Base-by-base conservation (phyloP, 2,888 invertebrate species). In the Macropis europaea region DNA sequence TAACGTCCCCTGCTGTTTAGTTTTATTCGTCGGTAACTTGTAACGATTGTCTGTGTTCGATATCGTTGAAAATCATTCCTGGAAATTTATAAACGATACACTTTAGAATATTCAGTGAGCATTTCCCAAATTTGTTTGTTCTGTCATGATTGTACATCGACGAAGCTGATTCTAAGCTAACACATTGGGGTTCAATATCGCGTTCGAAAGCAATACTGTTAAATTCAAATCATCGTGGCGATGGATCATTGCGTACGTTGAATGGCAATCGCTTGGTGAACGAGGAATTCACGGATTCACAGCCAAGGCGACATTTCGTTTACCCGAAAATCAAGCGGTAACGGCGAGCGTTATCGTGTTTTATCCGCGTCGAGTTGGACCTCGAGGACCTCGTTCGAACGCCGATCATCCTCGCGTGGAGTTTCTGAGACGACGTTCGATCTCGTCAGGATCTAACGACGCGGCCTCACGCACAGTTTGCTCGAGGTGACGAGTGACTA, bases 1-100 rank as follows among this genome's bases (percentile, higher is more conserved):
- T n/a, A n/a, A n/a, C n/a, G n/a, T n/a, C n/a, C n/a, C n/a, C n/a
- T n/a, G n/a, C 40, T 38, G 48, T 45, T 68, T 53, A 36, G 53
- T 43, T 59, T 53, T 47, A 60, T 62, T 82, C 76, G 72, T 81
- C 79, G 79, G 82, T 80, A n/a, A n/a, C n/a, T n/a, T n/a, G n/a
- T n/a, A n/a, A n/a, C n/a, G n/a, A n/a, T n/a, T n/a, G n/a, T n/a
- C n/a, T n/a, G n/a, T n/a, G n/a, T n/a, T n/a, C n/a, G n/a, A n/a
- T n/a, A n/a, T n/a, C n/a, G n/a, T n/a, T n/a, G n/a, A n/a, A n/a
- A n/a, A n/a, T n/a, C n/a, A n/a, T n/a, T n/a, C n/a, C 3, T 15
- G 11, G 28, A 52, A 19, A 32, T 13, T 36, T 47, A 17, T 17
- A 13, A 47, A 26, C n/a, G n/a, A 45, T 22, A 34, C 34, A 32